A percentile compares a stretch with the other conserved stretches of the same genome.
These are phyloP conservation scores for Psittacula echo DNA, from an alignment of 2,797 vertebrate genomes.

Conservation along the genomic window DNA sequence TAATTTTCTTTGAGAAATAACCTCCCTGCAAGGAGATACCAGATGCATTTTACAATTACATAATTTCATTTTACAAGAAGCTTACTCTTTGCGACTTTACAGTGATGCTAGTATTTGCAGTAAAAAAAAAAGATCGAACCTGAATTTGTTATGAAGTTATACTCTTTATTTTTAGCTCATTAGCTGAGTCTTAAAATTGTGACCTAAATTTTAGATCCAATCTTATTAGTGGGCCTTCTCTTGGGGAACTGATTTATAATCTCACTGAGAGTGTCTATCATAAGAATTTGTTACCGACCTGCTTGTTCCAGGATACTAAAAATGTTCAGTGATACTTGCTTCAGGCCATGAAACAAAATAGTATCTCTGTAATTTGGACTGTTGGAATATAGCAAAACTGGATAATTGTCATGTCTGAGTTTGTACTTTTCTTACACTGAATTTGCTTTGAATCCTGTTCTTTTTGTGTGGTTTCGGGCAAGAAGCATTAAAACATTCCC, in stretches of 20 bases:
- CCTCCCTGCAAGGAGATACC: slow-evolving; percentile 27
- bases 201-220: slow-evolving; percentile 60
- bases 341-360: not conserved
- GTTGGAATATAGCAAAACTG: not conserved
- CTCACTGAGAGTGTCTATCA: slow-evolving; percentile 58
- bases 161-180: slow-evolving; percentile 38
- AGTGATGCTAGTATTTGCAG: slow-evolving; percentile 49
- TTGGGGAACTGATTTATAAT: slow-evolving; percentile 63
- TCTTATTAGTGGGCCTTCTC: slow-evolving; percentile 62
- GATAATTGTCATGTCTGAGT: not conserved
- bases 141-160: slow-evolving; percentile 62
- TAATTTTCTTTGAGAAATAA: slow-evolving; percentile 25
- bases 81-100: slow-evolving; percentile 53
- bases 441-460: not conserved
- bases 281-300: slow-evolving; percentile 50
- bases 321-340: slow-evolving; percentile 2
- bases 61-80: slow-evolving; percentile 56
- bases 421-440: not conserved
- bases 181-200: slow-evolving; percentile 66
- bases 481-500: not conserved
- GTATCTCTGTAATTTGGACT: not conserved
- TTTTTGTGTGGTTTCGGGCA: not conserved
- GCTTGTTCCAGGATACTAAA: slow-evolving; percentile 27
- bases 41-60: slow-evolving; percentile 60
- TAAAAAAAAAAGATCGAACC: slow-evolving; percentile 33